These are phyloP conservation scores for Criorhina ranunculi DNA, from an alignment of 2,888 invertebrate species.

Conservation along the genomic window DNA sequence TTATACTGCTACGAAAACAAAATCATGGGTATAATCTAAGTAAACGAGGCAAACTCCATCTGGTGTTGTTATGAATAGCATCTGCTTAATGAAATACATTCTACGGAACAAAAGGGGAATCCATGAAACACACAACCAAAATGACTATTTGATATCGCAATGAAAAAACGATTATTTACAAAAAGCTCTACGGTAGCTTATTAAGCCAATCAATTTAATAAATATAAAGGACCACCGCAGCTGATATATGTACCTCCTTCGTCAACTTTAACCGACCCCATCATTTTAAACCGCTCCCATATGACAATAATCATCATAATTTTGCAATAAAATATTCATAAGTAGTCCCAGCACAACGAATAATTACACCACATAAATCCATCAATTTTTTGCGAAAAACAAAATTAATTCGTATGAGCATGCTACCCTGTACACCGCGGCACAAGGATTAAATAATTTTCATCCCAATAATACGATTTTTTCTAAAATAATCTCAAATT, in stretches of 20 bases:
- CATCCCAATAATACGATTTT: not conserved
- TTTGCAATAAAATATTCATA: slow-evolving; percentile 47
- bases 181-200: slow-evolving; percentile 25
- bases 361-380: slow-evolving; percentile 62
- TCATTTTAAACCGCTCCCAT: not conserved
- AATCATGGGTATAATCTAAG: slow-evolving; percentile 10
- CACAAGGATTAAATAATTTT: slow-evolving; percentile 8
- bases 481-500: not conserved
- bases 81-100: slow-evolving; percentile 31
- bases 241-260: not conserved
- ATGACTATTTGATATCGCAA: slow-evolving; percentile 39
- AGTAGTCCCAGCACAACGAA: slow-evolving; percentile 15
- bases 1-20: slow-evolving; percentile 1
- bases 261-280: not conserved
- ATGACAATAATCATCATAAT: slow-evolving; percentile 26
- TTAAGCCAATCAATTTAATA: slow-evolving; percentile 46
- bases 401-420: slow-evolving; percentile 7
- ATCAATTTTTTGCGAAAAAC: slow-evolving; percentile 28
- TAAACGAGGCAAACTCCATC: slow-evolving; percentile 35
- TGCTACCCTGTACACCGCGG: not conserved
- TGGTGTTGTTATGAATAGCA: slow-evolving; percentile 26
- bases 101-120: not conserved
- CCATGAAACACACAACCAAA: slow-evolving; percentile 24
- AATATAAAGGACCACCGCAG: not conserved
- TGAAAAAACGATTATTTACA: slow-evolving; percentile 48